Evolutionary conservation across 2,113 vertebrate genomes (phyloP), one percentile per base, ranked within the genome.

Genomic region (Corvus moneduloides): DNA sequence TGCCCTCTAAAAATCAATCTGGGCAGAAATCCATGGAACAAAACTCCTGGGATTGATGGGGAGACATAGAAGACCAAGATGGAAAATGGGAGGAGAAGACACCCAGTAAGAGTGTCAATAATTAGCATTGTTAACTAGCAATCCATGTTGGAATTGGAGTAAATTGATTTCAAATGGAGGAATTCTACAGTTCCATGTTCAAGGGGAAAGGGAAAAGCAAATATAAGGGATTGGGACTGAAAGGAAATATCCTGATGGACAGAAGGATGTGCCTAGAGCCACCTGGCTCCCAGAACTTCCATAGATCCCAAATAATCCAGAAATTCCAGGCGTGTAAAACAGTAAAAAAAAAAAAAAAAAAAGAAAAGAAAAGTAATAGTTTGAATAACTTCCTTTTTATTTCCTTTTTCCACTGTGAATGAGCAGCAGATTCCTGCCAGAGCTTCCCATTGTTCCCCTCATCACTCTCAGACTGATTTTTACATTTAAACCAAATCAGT

Each of bases 191-290:
- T 8, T 62, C 58, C 24, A 9, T 3, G 11, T 39, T 51, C n/a
- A 43, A 48, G 80, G 32, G 44, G 43, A 72, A 2, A 2, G 8
- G 18, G 32, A 37, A 37, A 37, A 87, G 56, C 16, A 74, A 68
- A 51, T 2, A 3, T 0, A 14, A 39, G 8, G 43, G 48, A n/a
- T 44, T 1, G 5, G 39, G 49, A 43, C 4, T 13, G 54, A 39
- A 52, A 33, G 4, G 43, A 63, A 66, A 55, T 26, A 28, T 19
- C 20, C 74, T 28, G 27, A 1, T 32, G 68, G n/a, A 11, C 1
- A n/a, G 48, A 30, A 51, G 8, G 28, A 23, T 9, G n/a, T 13
- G 54, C 32, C n/a, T 5, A 7, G n/a, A 54, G 10, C 23, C n/a
- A 23, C 30, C 43, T 19, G 24, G 30, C 49, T 59, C 64, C 63